Conservation (phyloP, 2,113 vertebrate genomes). For the Calypte anna region DNA sequence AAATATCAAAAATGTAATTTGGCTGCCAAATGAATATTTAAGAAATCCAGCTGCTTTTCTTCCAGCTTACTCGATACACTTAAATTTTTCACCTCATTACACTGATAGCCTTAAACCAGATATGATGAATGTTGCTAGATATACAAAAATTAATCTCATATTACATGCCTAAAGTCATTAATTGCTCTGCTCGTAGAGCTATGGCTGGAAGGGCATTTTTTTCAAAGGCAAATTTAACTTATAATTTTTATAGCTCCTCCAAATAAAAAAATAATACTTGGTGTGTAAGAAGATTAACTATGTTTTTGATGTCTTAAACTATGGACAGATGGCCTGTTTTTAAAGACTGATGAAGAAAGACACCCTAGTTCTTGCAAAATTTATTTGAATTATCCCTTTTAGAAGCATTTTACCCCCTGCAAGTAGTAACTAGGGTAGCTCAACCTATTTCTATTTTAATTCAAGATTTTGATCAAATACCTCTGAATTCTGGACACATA, state of each 20-base stretch:
- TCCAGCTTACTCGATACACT: constrained; percentile 7
- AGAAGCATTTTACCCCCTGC: background rate
- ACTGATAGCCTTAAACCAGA: constrained; percentile 71
- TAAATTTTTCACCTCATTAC: constrained; percentile 68
- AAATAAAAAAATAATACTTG: background rate
- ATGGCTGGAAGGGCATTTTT: constrained; percentile 41
- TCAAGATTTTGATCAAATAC: background rate
- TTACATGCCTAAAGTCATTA: constrained; percentile 62
- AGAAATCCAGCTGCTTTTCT: constrained; percentile 51
- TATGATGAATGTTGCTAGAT: constrained; percentile 69
- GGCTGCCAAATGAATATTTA: constrained; percentile 66
- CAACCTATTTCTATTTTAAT: background rate
- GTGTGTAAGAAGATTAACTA: background rate
- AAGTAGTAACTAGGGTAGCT: background rate
- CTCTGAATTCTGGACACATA: background rate
- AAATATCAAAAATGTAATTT: constrained; percentile 65
- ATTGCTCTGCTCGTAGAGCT: constrained; percentile 57
- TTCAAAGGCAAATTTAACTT: constrained; percentile 45
- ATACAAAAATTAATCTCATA: constrained; percentile 73
- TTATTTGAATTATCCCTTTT: background rate
- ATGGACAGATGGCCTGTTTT: background rate
- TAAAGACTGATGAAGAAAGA: background rate
- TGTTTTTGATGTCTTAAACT: background rate
- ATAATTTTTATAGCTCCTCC: background rate
- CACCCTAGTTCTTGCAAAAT: background rate